Base-by-base conservation (phyloP, 2,113 vertebrate genomes). In the Cairina moschata region DNA sequence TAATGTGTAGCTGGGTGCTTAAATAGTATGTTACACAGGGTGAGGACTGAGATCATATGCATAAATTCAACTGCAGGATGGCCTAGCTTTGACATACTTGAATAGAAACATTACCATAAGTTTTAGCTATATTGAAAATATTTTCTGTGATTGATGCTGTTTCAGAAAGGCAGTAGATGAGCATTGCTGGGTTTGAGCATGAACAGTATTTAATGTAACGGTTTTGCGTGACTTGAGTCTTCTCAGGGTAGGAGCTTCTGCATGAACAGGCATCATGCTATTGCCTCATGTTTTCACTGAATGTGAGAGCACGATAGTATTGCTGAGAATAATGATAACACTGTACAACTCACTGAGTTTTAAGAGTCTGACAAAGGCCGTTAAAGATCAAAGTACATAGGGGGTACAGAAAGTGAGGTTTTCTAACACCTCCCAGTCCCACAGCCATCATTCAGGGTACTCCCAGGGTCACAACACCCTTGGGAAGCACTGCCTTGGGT, bases 121-220 rank as follows among this genome's bases (percentile, higher is more conserved):
- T 81, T 83, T 80, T 72, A 34, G 65, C 60, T 77, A 10, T 81
- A 34, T 77, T 78, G 72, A 75, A 88, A 77, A 65, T 23, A 48
- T 18, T 83, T 88, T 23, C 22, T 83, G 50, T 93, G 86, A 79
- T 78, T 72, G 58, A 91, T 76, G 79, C 17, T 0, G 0, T 34
- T 94, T 90, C 68, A 81, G 58, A 89, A 62, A 80, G 60, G 46
- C 52, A 93, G 28, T 11, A 77, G 82, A 58, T 72, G 80, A 88
- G 75, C 15, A 68, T 66, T 87, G 62, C 38, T 82, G 28, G 9
- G 48, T 95, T 69, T 73, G 50, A 83, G 8, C 17, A 15, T 32
- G 83, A 85, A 29, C 38, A 75, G 3, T 83, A 31, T 67, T 88
- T 93, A 50, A 32, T 90, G 8, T 40, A 58, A 36, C 52, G 29